Evolutionary conservation across 2,797 vertebrate genomes (phyloP).

Genomic region (Knipowitschia caucasica): DNA sequence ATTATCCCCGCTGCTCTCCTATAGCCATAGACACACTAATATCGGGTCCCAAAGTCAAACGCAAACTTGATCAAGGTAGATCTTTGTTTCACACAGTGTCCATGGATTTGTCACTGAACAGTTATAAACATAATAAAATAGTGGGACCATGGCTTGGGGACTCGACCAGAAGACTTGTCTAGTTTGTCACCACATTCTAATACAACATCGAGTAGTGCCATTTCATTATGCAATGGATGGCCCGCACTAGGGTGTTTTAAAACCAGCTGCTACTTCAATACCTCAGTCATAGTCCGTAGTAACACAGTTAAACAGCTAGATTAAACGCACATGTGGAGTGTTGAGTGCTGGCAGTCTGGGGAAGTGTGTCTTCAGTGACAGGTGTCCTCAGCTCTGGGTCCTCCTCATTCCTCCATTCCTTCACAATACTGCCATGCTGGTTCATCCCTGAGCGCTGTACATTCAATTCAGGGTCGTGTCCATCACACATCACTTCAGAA

Average conservation of each 20-base stretch:
- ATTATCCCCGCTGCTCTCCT: conserved; percentile 48
- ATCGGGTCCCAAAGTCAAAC: conserved; percentile 69
- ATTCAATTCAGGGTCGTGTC: conserved; percentile 65
- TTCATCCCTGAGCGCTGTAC: conserved; percentile 71
- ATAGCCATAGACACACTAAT: conserved; percentile 54
- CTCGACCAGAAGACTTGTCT: conserved; percentile 66
- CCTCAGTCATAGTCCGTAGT: conserved; percentile 49
- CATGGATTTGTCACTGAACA: neutral
- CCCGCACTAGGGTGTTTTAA: conserved; percentile 49
- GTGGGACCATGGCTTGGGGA: conserved; percentile 60
- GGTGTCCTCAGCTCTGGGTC: conserved; percentile 40
- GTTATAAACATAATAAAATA: conserved; percentile 3
- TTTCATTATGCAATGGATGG: conserved; percentile 45
- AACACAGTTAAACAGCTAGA: conserved; percentile 34
- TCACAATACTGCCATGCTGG: conserved; percentile 54
- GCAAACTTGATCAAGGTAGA: conserved; percentile 33
- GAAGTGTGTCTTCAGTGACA: conserved; percentile 56
- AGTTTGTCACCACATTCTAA: conserved; percentile 72
- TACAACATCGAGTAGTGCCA: conserved; percentile 67
- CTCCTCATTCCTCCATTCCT: conserved; percentile 13
- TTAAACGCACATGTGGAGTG: conserved; percentile 39
- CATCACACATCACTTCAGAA: conserved; percentile 37
- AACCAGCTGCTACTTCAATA: conserved; percentile 60
- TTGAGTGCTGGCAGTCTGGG: conserved; percentile 68
- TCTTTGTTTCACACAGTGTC: conserved; percentile 1